A percentile compares a stretch with the other conserved stretches of the same genome.
Conservation (phyloP, 2,888 invertebrate species). For the Salticus scenicus region DNA sequence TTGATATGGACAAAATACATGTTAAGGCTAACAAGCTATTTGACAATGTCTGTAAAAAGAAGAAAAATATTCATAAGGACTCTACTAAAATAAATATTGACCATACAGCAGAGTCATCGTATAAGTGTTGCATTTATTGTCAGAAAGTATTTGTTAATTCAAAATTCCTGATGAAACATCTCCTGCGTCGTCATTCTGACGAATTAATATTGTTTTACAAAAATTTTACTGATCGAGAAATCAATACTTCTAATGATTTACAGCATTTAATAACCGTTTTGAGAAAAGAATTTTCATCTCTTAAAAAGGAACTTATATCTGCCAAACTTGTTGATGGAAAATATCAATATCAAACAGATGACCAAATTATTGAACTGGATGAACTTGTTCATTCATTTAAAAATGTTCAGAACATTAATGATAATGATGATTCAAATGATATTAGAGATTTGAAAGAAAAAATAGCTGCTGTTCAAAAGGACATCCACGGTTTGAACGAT, state of each 20-base stretch:
- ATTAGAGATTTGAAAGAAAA: not conserved
- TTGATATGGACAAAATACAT: slow-evolving; percentile 27
- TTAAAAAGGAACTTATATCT: slow-evolving; percentile 25
- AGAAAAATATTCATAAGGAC: not conserved
- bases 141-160: slow-evolving; percentile 28
- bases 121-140: slow-evolving; percentile 32
- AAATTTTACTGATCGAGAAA: not conserved
- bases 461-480: not conserved
- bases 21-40: slow-evolving; percentile 15
- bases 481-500: slow-evolving; percentile 6
- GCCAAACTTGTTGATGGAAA: slow-evolving; percentile 6
- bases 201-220: slow-evolving; percentile 5
- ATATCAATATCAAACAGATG: not conserved
- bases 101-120: not conserved
- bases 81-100: not conserved
- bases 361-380: no score
- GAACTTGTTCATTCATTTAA: not conserved
- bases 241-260: not conserved
- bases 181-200: slow-evolving; percentile 38
- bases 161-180: slow-evolving; percentile 34
- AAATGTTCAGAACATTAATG: not conserved
- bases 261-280: not conserved
- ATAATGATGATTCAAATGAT: not conserved
- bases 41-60: not conserved
- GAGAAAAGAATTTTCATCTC: slow-evolving; percentile 15